Evolutionary conservation across 2,797 vertebrate genomes (phyloP).

Genomic region (Poliocrania exsul): DNA sequence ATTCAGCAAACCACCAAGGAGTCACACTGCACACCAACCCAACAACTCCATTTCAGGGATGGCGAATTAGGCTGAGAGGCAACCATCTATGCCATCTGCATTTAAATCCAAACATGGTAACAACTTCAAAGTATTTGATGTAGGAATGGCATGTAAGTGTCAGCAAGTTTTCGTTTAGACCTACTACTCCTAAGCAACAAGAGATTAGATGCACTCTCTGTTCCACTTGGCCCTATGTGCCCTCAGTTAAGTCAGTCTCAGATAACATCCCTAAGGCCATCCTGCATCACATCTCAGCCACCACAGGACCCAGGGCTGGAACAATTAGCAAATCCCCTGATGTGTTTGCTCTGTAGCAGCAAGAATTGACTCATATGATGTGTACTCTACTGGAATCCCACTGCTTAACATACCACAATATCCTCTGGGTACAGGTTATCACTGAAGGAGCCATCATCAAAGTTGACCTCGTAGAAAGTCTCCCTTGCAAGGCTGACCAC

Average conservation of each 20-base stretch:
- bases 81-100: neutral
- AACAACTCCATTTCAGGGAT: neutral
- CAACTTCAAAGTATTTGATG: neutral
- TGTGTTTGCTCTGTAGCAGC: neutral
- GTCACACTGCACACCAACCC: neutral
- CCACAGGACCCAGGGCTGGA: neutral
- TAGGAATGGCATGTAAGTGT: neutral
- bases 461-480: constrained; percentile 96
- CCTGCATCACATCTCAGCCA: neutral
- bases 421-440: constrained; percentile 98
- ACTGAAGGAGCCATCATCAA: constrained; percentile 98
- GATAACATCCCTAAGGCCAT: neutral
- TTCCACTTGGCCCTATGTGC: neutral
- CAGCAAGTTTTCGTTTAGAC: neutral
- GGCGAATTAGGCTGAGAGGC: neutral
- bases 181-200: neutral
- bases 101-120: neutral
- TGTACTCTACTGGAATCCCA: neutral
- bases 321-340: neutral
- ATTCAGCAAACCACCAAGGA: neutral
- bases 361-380: neutral
- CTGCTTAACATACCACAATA: constrained; percentile 85
- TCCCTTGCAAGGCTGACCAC: constrained; percentile 90
- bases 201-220: neutral
- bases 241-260: neutral